Conservation (phyloP, 2,888 invertebrate species). For the Protophormia terraenovae region DNA sequence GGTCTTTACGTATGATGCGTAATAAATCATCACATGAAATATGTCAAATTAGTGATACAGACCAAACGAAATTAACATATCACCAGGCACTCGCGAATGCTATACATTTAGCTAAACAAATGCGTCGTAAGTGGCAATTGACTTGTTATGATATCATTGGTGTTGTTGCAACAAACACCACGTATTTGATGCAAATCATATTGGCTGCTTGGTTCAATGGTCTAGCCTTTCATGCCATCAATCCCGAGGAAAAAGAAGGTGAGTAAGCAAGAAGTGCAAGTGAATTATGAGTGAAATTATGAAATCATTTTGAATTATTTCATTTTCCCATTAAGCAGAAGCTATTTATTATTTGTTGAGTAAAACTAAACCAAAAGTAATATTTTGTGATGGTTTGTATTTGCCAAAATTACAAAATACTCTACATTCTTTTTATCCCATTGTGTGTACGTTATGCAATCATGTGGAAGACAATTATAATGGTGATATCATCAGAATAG, state of each 20-base stretch:
- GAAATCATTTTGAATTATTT: conserved; percentile 20
- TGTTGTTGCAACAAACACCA: conserved; percentile 73
- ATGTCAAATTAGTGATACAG: conserved; percentile 72
- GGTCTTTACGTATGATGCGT: conserved; percentile 5
- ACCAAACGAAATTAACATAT: conserved; percentile 70
- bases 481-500: background rate
- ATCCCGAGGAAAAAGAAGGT: conserved; percentile 70
- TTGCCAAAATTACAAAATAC: conserved; percentile 66
- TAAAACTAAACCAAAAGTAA: conserved; percentile 72
- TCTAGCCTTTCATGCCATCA: conserved; percentile 74
- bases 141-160: conserved; percentile 72
- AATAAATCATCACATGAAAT: conserved; percentile 24
- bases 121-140: conserved; percentile 67
- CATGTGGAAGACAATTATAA: background rate
- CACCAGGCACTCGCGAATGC: conserved; percentile 71
- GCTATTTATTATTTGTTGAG: conserved; percentile 61
- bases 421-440: conserved; percentile 8
- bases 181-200: conserved; percentile 72
- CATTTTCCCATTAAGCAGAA: conserved; percentile 6
- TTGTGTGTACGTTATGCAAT: conserved; percentile 20
- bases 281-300: background rate
- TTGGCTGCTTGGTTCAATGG: conserved; percentile 75
- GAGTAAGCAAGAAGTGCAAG: background rate
- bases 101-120: conserved; percentile 70
- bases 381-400: conserved; percentile 73